phyloP scores from a whole-genome alignment of 2,797 vertebrate species.

The Sciurus vulgaris region DNA sequence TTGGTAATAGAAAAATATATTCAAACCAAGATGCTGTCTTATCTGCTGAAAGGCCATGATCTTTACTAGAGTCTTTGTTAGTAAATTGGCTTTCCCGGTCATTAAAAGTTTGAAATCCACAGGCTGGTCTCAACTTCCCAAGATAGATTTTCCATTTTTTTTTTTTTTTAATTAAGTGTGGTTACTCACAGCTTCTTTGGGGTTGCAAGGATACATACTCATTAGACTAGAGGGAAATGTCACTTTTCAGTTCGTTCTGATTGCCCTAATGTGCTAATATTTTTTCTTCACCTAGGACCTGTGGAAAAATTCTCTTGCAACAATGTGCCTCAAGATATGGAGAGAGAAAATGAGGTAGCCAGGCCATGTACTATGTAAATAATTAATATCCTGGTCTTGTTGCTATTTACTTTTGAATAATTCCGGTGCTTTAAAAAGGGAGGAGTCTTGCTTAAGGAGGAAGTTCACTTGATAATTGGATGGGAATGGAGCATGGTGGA shows the following conservation, averaged over 20 bases:
- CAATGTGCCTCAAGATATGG: constrained; percentile 35
- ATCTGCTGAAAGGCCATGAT: neutral
- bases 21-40: neutral
- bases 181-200: neutral
- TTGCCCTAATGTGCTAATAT: neutral
- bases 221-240: neutral
- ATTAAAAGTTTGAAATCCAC: constrained; percentile 24
- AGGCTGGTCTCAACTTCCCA: neutral
- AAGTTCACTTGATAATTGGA: neutral
- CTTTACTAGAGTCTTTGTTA: constrained; percentile 42
- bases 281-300: constrained; percentile 49
- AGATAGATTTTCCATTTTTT: neutral
- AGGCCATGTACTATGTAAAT: neutral
- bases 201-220: neutral
- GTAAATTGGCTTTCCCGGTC: neutral
- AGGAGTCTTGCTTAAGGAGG: neutral
- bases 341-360: constrained; percentile 51
- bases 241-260: constrained; percentile 14
- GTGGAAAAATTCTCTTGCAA: constrained; percentile 56
- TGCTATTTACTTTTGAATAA: constrained; percentile 13
- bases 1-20: neutral
- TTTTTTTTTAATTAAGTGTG: neutral
- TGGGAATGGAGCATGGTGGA: neutral
- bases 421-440: neutral
- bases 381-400: neutral